Base-by-base conservation (phyloP, 2,797 vertebrate species). In the Podarcis lilfordi region DNA sequence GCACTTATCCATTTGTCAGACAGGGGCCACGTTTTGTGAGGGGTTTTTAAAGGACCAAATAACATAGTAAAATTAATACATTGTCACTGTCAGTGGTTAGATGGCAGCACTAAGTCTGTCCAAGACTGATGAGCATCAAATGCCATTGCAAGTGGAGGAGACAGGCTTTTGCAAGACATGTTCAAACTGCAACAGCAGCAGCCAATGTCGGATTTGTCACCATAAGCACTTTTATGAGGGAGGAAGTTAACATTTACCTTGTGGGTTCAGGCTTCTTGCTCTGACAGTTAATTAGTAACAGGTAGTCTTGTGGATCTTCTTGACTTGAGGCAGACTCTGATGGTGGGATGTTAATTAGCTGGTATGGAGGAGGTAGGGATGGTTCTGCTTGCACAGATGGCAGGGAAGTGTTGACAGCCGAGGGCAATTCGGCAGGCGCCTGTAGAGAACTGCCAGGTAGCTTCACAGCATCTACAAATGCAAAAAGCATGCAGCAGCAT, bases 291-390 rank as follows among this genome's bases (percentile, higher is more conserved):
- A 98, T 97, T 91, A 99, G 97, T 97, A 98, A 97, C 95, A 99
- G 96, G 96, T 99, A 99, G 96, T 99, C 99, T 96, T 99, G 98
- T 84, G 98, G 98, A 94, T 99, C 99, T 69, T 99, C 99, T 94
- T 98, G 98, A 92, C 97, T 98, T 91, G 98, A 98, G 90, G 98
- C 98, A 86, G 98, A 96, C 82, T 99, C 98, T 89, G 98, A 94
- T 87, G 96, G 89, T 45, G 98, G 98, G 86, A 99, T 96, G 9
- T 97, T 98, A 94, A 99, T 98, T 0, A 99, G 97, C 89, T 99
- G 99, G 77, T 99, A 99, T 0, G 99, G 98, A 91, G 98, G 98
- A 80, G 98, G 98, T 84, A 98, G 96, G 2, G 97, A 93, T 0
- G 96, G 95, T 43, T 97, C 97, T 64, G 96, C 96, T 78, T 97